Base-by-base conservation (phyloP, 2,888 invertebrate genomes). In the Acanthoscelides obtectus region DNA sequence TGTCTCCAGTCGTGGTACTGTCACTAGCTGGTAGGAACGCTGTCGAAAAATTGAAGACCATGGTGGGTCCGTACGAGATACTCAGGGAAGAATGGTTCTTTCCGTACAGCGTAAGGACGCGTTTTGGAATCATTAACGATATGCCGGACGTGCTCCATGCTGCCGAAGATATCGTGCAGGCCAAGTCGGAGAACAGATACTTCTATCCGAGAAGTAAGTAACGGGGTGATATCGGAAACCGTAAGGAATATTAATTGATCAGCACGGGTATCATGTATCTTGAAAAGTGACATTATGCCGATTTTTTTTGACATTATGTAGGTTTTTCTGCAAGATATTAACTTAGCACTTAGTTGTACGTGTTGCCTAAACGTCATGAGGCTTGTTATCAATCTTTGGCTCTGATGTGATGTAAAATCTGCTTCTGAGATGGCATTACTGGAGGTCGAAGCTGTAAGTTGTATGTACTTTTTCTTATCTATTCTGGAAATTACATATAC, bases 181-280 rank as follows among this genome's bases (percentile, higher is more conserved):
- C 95, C 0, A 88, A 91, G 69, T 87, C 90, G 74, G 97, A 97
- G 85, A 94, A 96, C 78, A 90, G 92, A 82, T 97, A 94, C 84
- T 96, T 97, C 85, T 97, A 94, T 85, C 95, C 96, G 0, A 89
- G 91, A 79, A 90, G 94, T 95, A 87, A 87, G 89, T 81, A 6
- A 66, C 12, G 19, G 8, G n/a, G n/a, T 63, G 8, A 19, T 12
- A 63, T 63, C 19, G 63, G 8, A 8, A 19, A 19, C 63, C 8
- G 63, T 63, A 63, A 8, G 19, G 8, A 12, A 12, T 63, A 63
- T 63, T 63, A 12, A 63, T n/a, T n/a, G n/a, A n/a, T n/a, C n/a
- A n/a, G n/a, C n/a, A n/a, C n/a, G n/a, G n/a, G n/a, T n/a, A n/a
- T n/a, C n/a, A n/a, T n/a, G n/a, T n/a, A n/a, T n/a, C n/a, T n/a